Conservation (phyloP, 2,888 invertebrate species). For the Tholera decimalis region DNA sequence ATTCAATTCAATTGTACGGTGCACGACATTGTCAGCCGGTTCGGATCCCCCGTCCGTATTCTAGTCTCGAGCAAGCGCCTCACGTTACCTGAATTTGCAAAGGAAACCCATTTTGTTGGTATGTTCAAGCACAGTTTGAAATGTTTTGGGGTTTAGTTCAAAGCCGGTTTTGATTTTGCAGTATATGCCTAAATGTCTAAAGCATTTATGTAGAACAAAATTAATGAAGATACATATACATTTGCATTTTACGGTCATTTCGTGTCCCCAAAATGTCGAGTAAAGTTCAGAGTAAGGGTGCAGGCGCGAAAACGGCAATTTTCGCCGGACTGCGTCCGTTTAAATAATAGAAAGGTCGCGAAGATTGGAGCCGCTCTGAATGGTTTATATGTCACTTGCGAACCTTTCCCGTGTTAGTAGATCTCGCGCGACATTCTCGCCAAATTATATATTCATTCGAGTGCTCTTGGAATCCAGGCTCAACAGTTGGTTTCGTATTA, state of each 20-base stretch:
- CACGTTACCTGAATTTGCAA: slow-evolving; percentile 50
- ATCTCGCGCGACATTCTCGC: slow-evolving; percentile 83
- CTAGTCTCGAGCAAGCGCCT: slow-evolving; percentile 48
- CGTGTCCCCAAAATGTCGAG: slow-evolving; percentile 24
- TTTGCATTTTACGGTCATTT: background rate
- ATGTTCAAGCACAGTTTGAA: slow-evolving; percentile 19
- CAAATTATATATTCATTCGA: slow-evolving; percentile 88
- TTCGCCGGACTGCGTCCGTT: slow-evolving; percentile 83
- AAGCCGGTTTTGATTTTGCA: slow-evolving; percentile 16
- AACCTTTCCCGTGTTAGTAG: slow-evolving; percentile 85
- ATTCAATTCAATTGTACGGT: slow-evolving; percentile 73
- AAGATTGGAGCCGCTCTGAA: slow-evolving; percentile 89
- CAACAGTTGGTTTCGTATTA: slow-evolving; percentile 73
- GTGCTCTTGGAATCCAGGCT: slow-evolving; percentile 76
- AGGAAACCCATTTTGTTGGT: slow-evolving; percentile 44
- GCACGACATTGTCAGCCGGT: slow-evolving; percentile 66
- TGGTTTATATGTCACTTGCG: slow-evolving; percentile 90
- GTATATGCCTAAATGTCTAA: background rate
- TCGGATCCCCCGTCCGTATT: slow-evolving; percentile 65
- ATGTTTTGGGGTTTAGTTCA: slow-evolving; percentile 18
- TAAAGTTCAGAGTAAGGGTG: slow-evolving; percentile 72
- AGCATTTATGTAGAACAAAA: background rate
- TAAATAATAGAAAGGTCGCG: slow-evolving; percentile 90
- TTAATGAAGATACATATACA: slow-evolving; percentile 2
- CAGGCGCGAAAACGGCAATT: slow-evolving; percentile 82